Conservation (phyloP, 2,797 vertebrate species). For the Sebastes variabilis region DNA sequence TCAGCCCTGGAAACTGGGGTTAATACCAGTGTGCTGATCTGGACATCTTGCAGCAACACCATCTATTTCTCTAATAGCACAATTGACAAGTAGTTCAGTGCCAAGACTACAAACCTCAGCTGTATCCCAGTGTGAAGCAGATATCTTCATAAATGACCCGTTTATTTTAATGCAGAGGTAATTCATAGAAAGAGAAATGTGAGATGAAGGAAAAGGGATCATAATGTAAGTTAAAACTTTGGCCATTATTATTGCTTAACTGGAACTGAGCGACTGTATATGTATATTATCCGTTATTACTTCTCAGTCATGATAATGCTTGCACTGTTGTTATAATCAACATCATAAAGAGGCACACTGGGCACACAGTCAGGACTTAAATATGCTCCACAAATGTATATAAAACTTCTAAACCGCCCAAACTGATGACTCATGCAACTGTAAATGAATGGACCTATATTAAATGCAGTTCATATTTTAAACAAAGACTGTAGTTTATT, state of each 20-base stretch:
- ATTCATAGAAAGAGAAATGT: background rate
- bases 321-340: constrained; percentile 30
- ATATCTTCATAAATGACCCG: background rate
- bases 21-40: constrained; percentile 23
- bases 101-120: background rate
- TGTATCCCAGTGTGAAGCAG: background rate
- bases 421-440: constrained; percentile 11
- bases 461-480: constrained; percentile 10
- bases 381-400: constrained; percentile 22
- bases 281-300: constrained; percentile 16
- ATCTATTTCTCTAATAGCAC: background rate
- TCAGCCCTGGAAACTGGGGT: constrained; percentile 24
- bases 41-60: background rate
- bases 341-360: constrained; percentile 23
- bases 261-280: background rate
- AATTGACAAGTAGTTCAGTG: constrained; percentile 7
- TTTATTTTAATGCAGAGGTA: background rate
- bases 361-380: constrained; percentile 25
- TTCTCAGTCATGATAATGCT: constrained; percentile 18
- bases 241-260: constrained; percentile 1
- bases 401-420: constrained; percentile 10
- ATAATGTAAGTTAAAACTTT: background rate
- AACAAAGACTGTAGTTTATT: background rate
- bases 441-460: background rate
- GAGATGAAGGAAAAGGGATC: background rate